Percentiles rank a stretch among this genome's conserved stretches.
Evolutionary conservation across 2,888 invertebrate species (phyloP).

Genomic region (Lysandra coridon): DNA sequence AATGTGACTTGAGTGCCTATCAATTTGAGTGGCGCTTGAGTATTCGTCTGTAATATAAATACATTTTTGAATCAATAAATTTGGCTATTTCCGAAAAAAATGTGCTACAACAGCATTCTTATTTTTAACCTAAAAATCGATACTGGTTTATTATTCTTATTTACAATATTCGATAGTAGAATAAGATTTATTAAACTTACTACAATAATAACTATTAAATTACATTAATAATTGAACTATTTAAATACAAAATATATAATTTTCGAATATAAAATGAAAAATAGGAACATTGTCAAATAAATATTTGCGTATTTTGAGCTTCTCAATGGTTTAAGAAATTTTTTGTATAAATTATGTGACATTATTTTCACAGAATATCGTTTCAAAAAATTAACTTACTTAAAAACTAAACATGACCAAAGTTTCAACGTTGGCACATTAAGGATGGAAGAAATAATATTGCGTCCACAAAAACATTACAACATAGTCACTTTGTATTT

Average conservation of each 20-base stretch:
- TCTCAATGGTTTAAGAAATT: neutral
- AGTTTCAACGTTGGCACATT: neutral
- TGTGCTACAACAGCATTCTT: neutral
- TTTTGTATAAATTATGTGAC: neutral
- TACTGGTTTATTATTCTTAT: neutral
- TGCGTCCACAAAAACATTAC: neutral
- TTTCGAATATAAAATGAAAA: conserved; percentile 15
- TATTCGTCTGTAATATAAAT: neutral
- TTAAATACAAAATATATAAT: conserved; percentile 9
- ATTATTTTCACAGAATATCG: neutral
- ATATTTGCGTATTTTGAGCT: conserved; percentile 2
- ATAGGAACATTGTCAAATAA: conserved; percentile 26
- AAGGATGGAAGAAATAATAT: conserved; percentile 19
- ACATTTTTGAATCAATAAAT: neutral
- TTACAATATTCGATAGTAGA: neutral
- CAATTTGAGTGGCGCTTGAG: neutral
- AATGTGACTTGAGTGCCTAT: neutral
- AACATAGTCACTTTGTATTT: neutral
- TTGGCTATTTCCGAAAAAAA: neutral
- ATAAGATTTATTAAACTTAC: neutral
- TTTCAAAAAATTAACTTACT: neutral
- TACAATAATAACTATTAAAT: neutral
- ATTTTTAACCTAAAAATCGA: neutral
- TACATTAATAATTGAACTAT: conserved; percentile 12
- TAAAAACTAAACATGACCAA: conserved; percentile 9